Evolutionary conservation across 2,797 vertebrate species (phyloP).

Genomic region (Pseudomugil gertrudae): DNA sequence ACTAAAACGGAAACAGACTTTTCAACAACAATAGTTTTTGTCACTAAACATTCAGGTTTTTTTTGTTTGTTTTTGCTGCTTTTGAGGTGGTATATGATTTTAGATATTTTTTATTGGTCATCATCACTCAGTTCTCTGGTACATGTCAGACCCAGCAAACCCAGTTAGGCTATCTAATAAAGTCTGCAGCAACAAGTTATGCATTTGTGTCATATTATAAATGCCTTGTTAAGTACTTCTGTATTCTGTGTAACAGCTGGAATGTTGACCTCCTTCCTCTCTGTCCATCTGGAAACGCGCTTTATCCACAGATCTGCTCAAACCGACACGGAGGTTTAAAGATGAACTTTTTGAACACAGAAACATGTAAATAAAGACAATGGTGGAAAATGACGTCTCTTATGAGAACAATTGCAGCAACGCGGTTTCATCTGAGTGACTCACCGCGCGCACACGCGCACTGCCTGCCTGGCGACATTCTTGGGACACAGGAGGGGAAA

Average conservation of each 20-base stretch:
- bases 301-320: not conserved
- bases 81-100: too few relatives aligned
- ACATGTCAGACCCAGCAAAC: slow-evolving; percentile 12
- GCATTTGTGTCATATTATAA: slow-evolving; percentile 41
- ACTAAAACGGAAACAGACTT: too few relatives aligned
- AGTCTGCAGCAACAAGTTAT: slow-evolving; percentile 7
- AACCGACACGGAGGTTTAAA: not conserved
- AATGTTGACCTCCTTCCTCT: slow-evolving; percentile 51
- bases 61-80: too few relatives aligned
- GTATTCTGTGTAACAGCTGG: slow-evolving; percentile 37
- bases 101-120: too few relatives aligned
- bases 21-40: too few relatives aligned
- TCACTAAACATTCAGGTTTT: too few relatives aligned
- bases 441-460: slow-evolving; percentile 37
- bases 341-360: not conserved
- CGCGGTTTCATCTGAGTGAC: slow-evolving; percentile 42
- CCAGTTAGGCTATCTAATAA: not conserved
- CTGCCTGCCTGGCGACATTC: slow-evolving; percentile 78
- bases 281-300: slow-evolving; percentile 1
- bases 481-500: slow-evolving; percentile 37
- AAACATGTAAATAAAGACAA: not conserved
- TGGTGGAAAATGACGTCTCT: not conserved
- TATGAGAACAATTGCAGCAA: not conserved
- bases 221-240: slow-evolving; percentile 41
- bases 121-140: too few relatives aligned